Base-by-base conservation (phyloP, 30 jellyfish, hydroid and myxozoan genomes). In the Rhopilema esculentum region DNA sequence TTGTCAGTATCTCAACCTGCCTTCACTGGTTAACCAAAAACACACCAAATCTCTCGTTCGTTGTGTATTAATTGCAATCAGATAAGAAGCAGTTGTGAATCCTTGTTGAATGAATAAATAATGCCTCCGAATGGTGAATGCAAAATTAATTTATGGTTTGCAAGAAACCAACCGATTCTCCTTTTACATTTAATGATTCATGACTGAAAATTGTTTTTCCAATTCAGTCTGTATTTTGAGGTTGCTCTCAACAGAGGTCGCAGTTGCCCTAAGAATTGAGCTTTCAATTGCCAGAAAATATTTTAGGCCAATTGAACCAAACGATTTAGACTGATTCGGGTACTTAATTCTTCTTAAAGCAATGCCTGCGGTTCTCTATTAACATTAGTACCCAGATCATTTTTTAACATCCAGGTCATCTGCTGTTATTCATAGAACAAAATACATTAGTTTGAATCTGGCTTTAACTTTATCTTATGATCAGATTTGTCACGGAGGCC, bases 161-260 rank as follows among this genome's bases (percentile, higher is more conserved):
- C 48, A 9, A 22, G 66, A 57, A 78, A 69, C 76, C 66, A 29
- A 69, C 68, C 49, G 65, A 78, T 62, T 78, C 88, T 78, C 57
- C 57, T 12, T 40, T 12, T 40, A 40, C 57, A 40, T 40, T 40
- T 40, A 40, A 40, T 40, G 57, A 40, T 40, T 40, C 57, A 40
- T 40, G 57, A 40, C 57, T 12, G 57, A 40, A 40, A 40, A 40
- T 40, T 40, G 57, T 40, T 40, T 40, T 40, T 40, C 12, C 57
- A 40, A 40, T 40, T 40, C 57, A 6, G 57, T 40, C 57, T 40
- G 57, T 40, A 40, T 40, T 40, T 40, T 40, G 57, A 2, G 57
- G 40, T 50, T 20, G 30, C 40, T 57, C 50, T 20, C 49, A 48
- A 28, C 32, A 18, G 73, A 69, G 91, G 83, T 81, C 83, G 50